Base-by-base conservation (phyloP, 1,140 invertebrate species). In the Pararge aegeria region DNA sequence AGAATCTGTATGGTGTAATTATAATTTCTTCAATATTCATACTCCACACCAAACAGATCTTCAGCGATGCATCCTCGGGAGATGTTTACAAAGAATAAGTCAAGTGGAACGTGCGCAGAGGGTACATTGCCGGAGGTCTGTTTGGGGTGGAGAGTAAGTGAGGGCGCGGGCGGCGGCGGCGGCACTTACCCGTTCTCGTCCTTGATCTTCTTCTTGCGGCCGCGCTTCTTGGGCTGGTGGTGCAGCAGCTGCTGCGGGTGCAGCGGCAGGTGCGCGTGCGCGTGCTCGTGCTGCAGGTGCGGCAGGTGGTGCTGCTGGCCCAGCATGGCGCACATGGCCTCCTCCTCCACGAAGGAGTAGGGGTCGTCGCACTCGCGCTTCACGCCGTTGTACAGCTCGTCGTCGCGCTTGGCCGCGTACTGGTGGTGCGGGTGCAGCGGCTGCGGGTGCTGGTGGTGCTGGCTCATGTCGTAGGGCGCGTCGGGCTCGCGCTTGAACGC, bases 321-420 rank as follows among this genome's bases (percentile, higher is more conserved):
- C 52, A 90, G 81, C 87, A 92, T 89, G 61, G 91, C 90, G 51
- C 90, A 91, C 82, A 92, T 90, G 34, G 91, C 90, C 55, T 92
- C 94, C 76, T 96, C 95, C 75, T 96, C 95, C 18, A 96, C 95
- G 89, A 96, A 96, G 78, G 94, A 95, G 82, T 96, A 96, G 1
- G 95, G 95, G 83, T 96, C 95, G 12, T 91, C 88, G 68, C 84
- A 88, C 66, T 90, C 87, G 13, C 87, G 74, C 66, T 90, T 90
- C 55, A 89, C 77, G 70, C 89, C 84, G 82, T 87, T 83, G 65
- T 87, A 89, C 30, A 83, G 53, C 58, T 91, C 89, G 1, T 85
- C 80, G 57, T 88, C 83, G 2, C 85, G 79, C 58, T 88, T 85
- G 44, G 81, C 75, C 24, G 59, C 60, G 53, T 56, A 37, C 40